Base-by-base conservation (phyloP, 2,888 invertebrate genomes). In the Taenaris catops region DNA sequence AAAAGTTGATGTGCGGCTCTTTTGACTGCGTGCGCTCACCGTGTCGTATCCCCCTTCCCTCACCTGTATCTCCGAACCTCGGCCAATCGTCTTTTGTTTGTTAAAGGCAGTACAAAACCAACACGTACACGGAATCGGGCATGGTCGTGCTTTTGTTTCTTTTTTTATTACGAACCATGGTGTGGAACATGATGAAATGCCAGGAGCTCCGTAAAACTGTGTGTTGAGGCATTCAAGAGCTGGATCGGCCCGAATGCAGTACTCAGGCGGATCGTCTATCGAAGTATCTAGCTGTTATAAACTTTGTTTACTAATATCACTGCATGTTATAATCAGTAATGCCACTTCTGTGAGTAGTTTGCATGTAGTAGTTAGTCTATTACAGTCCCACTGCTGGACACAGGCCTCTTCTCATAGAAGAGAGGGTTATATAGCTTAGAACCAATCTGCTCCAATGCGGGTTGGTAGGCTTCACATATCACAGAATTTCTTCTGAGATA, bases 31-130 rank as follows among this genome's bases (percentile, higher is more conserved):
- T 49, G 49, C 60, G 67, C 56, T 63, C 62, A 70, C 66, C 74
- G 76, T 75, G 63, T 70, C 76, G 57, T 49, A 42, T 43, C 47
- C 43, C 50, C 44, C 46, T 47, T 38, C 40, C 38, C 44, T n/a
- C n/a, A n/a, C 40, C 44, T 46, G 33, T 46, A 27, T 42, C 57
- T 33, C 41, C 38, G 56, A 54, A 58, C 64, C 62, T 55, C 55
- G 60, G 51, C 65, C 65, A 53, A 64, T 70, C 66, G 59, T 55
- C 73, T 75, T 80, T 83, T 83, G 79, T 84, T 80, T 78, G 74
- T 75, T 72, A 69, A 76, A 68, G 58, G 56, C 63, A 49, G 55
- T 63, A 76, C 66, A 76, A 75, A 78, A 70, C 68, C 67, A 68
- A 76, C 74, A 69, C 64, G 68, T 59, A 63, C 56, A 58, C 47